Evolutionary conservation across 2,113 vertebrate species (phyloP), one percentile per base, ranked within the genome.

Genomic region (Cyanoderma ruficeps): DNA sequence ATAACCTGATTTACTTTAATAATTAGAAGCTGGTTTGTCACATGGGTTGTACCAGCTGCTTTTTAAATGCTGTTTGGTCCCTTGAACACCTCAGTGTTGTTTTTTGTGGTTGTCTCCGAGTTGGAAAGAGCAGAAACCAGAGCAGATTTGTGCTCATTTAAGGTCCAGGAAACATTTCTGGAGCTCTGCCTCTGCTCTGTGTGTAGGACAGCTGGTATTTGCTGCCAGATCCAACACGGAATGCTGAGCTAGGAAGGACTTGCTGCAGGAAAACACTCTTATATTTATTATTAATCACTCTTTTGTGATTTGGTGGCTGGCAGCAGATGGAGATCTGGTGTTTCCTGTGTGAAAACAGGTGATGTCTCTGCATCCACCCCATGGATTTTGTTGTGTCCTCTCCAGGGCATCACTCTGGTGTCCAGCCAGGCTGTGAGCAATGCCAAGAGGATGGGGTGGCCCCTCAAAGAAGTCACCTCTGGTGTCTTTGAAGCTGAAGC

Each of bases 361-460:
- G 15, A 21, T 20, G 7, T 22, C 7, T 90, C 46, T 61, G 9
- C 33, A 52, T 10, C 31, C 13, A 7, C n/a, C 22, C n/a, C 22
- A 1, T 25, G 31, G 56, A 6, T 64, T 64, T 5, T 31, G 9
- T 28, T 74, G 33, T 63, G 3, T 79, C 56, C 37, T 65, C 37
- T 4, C 6, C 15, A 99, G 99, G 99, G 99, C 33, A 91, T 99
- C 72, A 99, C 99, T 0, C 94, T 99, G 10, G 98, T 98, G 94
- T 99, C 99, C 9, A 99, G 98, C 95, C 97, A 98, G 96, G 99
- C 99, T 15, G 98, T 99, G 57, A 98, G 96, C 93, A 99, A 99
- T 2, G 99, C 99, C 31, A 98, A 79, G 93, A 97, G 97, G 57
- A 94, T 99, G 59, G 98, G 98, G 5, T 99, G 99, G 99, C 98